Base-by-base conservation (phyloP, 2,888 invertebrate genomes). In the Folsomia candida region DNA sequence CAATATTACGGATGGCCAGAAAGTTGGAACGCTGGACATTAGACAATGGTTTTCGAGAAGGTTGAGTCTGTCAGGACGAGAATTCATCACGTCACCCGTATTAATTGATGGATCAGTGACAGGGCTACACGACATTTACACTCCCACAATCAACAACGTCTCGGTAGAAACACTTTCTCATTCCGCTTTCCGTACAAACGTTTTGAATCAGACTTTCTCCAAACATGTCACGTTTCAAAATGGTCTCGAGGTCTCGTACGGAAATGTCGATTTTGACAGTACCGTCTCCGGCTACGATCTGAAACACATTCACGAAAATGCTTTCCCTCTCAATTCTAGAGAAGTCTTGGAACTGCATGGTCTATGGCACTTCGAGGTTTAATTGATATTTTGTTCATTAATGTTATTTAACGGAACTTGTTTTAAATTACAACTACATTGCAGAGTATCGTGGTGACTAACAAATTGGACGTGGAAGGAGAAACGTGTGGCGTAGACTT, bases 401-500 rank as follows among this genome's bases (percentile, higher is more conserved):
- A 54, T 14, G 9, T 24, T 29, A 28, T 11, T 9, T 22, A 4
- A 20, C n/a, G 20, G n/a, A 57, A 57, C n/a, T 9, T 57, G n/a
- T 57, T 57, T 57, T 4, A n/a, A 9, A 9, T 37, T 37, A 14
- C 37, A 37, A 37, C 14, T 37, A 14, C 37, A 9, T 74, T 69
- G n/a, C 51, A 72, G 62, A 64, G 61, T 3, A n/a, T 77, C 9
- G 51, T 25, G 4, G 58, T 77, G 22, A 29, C 9, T 0, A 37
- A 64, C 2, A 57, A 37, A 11, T 29, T 75, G 1, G 2, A 47
- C 6, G 58, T 72, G 20, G 51, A 67, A 25, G 75, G 70, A 11
- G 58, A 59, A 0, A 70, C 72, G 2, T 77, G 78, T 60, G 76
- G 74, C 0, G 76, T 73, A 2, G 62, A 76, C 66, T 51, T 78